Conservation (phyloP, 2,888 invertebrate genomes). For the Teinopalpus imperialis region DNA sequence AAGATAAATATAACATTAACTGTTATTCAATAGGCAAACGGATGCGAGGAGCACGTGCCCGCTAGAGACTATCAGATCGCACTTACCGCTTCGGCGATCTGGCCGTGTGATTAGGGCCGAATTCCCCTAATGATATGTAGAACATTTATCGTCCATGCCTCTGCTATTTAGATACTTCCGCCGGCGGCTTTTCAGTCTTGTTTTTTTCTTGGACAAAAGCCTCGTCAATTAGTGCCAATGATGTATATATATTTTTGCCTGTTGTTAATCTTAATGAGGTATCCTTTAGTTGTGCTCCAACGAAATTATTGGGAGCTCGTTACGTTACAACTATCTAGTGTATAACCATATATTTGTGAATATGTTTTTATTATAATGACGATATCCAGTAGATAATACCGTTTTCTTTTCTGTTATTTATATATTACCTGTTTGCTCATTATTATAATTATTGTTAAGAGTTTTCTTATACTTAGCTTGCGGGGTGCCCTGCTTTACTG, state of each 20-base stretch:
- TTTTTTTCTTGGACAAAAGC: conserved; percentile 35
- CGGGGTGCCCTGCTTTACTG: neutral
- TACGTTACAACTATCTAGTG: neutral
- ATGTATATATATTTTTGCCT: conserved; percentile 55
- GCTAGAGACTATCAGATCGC: conserved; percentile 40
- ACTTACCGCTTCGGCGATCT: conserved; percentile 26
- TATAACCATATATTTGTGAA: no score
- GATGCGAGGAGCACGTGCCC: conserved; percentile 40
- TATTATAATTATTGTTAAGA: no score
- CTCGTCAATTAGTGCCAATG: conserved; percentile 63
- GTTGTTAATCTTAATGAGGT: conserved; percentile 41
- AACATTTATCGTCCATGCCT: conserved; percentile 41
- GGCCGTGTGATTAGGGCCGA: conserved; percentile 42
- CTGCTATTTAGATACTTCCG: conserved; percentile 55
- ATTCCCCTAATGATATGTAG: conserved; percentile 51
- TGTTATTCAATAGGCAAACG: no score
- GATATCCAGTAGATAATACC: no score
- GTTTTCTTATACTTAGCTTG: no score
- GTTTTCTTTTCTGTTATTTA: neutral
- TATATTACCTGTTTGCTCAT: no score
- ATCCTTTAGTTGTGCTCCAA: conserved; percentile 39
- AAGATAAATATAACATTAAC: no score
- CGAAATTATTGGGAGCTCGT: conserved; percentile 1
- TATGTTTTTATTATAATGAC: no score
- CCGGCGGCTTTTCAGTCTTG: conserved; percentile 52